These are phyloP conservation scores for Oegoconia quadripuncta DNA, from an alignment of 2,888 invertebrate species.

Conservation along the genomic window DNA sequence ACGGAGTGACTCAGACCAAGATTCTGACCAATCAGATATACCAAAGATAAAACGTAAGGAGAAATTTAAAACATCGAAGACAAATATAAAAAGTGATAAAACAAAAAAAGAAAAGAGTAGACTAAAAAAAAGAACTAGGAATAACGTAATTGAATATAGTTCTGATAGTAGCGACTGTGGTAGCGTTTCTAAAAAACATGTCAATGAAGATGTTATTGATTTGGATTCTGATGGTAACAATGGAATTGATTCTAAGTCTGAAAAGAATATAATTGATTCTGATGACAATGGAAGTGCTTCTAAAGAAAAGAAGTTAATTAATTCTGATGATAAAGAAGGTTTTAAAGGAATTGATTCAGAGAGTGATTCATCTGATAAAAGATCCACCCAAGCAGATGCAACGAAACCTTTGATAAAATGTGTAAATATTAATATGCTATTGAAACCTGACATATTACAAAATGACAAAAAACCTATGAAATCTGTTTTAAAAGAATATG, in stretches of 20 bases:
- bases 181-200: neutral
- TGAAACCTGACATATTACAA: slow-evolving; percentile 46
- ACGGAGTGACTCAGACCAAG: neutral
- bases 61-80: too few relatives aligned
- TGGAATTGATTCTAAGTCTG: slow-evolving; percentile 5
- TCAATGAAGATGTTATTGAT: slow-evolving; percentile 21
- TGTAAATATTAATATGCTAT: slow-evolving; percentile 58
- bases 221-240: slow-evolving; percentile 34
- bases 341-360: slow-evolving; percentile 6
- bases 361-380: slow-evolving; percentile 1
- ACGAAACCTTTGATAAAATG: slow-evolving; percentile 56
- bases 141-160: neutral
- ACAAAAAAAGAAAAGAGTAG: neutral
- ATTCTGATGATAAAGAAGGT: slow-evolving; percentile 7
- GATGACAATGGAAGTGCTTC: neutral
- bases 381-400: slow-evolving; percentile 9
- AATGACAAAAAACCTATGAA: slow-evolving; percentile 6
- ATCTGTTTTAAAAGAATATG: slow-evolving; percentile 1
- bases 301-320: neutral
- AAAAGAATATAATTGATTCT: slow-evolving; percentile 1
- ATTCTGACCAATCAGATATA: too few relatives aligned
- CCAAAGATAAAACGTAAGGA: too few relatives aligned
- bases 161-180: neutral
- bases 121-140: neutral
- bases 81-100: too few relatives aligned